Evolutionary conservation across 2,888 invertebrate genomes (phyloP).

Genomic region (Hecatera dysodea): DNA sequence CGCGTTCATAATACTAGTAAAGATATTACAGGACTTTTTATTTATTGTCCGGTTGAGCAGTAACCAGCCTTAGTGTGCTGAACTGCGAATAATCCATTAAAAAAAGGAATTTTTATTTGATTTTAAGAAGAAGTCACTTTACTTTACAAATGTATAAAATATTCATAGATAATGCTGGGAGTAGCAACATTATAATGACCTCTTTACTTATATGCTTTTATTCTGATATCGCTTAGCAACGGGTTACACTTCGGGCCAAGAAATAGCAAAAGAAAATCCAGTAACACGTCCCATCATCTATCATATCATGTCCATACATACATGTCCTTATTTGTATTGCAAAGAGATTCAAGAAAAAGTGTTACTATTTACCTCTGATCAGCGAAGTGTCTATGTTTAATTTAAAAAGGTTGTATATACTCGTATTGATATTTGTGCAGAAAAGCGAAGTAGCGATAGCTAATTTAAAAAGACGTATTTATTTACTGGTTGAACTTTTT

Average conservation of each 20-base stretch:
- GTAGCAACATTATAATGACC: background rate
- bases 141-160: too few species aligned
- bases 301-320: slow-evolving; percentile 28
- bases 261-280: slow-evolving; percentile 17
- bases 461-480: background rate
- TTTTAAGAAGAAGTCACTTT: background rate
- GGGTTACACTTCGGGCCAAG: background rate
- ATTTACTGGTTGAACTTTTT: background rate
- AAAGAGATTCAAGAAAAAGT: slow-evolving; percentile 42
- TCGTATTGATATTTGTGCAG: background rate
- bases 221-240: background rate
- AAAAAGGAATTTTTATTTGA: background rate
- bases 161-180: too few species aligned
- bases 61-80: too few species aligned
- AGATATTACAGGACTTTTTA: background rate
- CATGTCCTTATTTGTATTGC: slow-evolving; percentile 26
- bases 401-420: background rate
- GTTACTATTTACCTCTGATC: background rate
- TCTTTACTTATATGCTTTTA: background rate
- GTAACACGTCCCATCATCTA: slow-evolving; percentile 28
- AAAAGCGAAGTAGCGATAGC: background rate
- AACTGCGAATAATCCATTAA: too few species aligned
- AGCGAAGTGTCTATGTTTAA: background rate
- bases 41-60: too few species aligned
- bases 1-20: too few species aligned